Base-by-base conservation (phyloP, 2,113 vertebrate species). In the Vulpes vulpes region DNA sequence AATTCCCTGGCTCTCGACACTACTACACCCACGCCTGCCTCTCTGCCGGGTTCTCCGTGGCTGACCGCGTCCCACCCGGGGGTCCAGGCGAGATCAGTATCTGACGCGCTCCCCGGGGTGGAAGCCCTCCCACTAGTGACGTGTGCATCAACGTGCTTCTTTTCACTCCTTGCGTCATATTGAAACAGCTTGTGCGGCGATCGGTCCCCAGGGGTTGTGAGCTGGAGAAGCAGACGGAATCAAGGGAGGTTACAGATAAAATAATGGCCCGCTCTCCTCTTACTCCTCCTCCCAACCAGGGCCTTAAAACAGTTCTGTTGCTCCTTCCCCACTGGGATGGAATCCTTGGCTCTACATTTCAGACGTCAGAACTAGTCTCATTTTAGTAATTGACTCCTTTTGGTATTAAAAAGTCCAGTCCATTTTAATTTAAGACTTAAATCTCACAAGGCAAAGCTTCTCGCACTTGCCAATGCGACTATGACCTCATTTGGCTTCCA, bases 221-320 rank as follows among this genome's bases (percentile, higher is more conserved):
- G 35, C 14, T 73, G 11, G 9, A 94, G 15, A 95, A 30, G 14
- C 67, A 4, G 4, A 73, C 8, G 79, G 4, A 91, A 91, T 76
- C 22, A 38, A 84, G 0, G 93, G 49, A 57, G 11, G 20, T 22
- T 32, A 84, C 69, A 67, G 17, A 32, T 65, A 80, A 69, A n/a
- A 62, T 35, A 82, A 60, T 55, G 49, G 4, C 2, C 64, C 5
- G 35, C 22, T 60, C 3, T 30, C 74, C 32, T 17, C 25, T 0
- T 12, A 32, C 8, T 30, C 2, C 3, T 32, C 19, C 20, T 84
- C 25, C 38, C 76, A 23, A 69, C 2, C 64, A 91, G 11, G 78
- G 25, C 27, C 23, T 88, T 83, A 83, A 93, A 91, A 91, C 20
- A 80, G 73, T 59, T 96, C 43, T 92, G n/a, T 53, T 87, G 55